Evolutionary conservation across 2,888 invertebrate genomes (phyloP).

Genomic region (Drosophila mayaguana): DNA sequence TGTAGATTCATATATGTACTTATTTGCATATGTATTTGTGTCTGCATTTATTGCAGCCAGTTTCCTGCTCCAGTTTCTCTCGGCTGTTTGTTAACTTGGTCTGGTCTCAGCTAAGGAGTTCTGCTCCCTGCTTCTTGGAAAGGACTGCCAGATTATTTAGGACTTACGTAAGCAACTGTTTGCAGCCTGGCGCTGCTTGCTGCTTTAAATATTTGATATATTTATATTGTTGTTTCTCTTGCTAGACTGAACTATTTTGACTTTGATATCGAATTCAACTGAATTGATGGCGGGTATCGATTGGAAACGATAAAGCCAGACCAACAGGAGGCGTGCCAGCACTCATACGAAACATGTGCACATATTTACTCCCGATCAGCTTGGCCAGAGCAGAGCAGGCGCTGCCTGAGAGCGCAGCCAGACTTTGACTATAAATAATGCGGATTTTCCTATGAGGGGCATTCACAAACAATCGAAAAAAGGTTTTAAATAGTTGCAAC

Average conservation of each 20-base stretch:
- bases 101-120: not conserved
- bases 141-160: not conserved
- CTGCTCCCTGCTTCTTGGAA: not conserved
- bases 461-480: too few relatives aligned
- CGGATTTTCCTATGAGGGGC: too few relatives aligned
- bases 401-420: too few relatives aligned
- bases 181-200: not conserved
- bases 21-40: not conserved
- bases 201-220: not conserved
- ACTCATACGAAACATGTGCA: not conserved
- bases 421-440: too few relatives aligned
- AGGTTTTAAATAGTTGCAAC: too few relatives aligned
- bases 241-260: not conserved
- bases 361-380: not conserved
- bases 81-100: conserved; percentile 31
- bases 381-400: too few relatives aligned
- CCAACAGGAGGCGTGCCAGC: not conserved
- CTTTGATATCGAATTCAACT: not conserved
- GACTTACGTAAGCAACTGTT: not conserved
- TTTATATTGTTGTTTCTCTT: not conserved
- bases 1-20: not conserved
- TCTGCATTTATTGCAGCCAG: conserved; percentile 41
- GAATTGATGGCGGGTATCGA: not conserved
- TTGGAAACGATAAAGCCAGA: not conserved
- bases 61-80: conserved; percentile 16